A percentile compares a stretch with the other conserved stretches of the same genome.
phyloP scores from a whole-genome alignment of 2,113 vertebrate species.

The Malurus elegans region DNA sequence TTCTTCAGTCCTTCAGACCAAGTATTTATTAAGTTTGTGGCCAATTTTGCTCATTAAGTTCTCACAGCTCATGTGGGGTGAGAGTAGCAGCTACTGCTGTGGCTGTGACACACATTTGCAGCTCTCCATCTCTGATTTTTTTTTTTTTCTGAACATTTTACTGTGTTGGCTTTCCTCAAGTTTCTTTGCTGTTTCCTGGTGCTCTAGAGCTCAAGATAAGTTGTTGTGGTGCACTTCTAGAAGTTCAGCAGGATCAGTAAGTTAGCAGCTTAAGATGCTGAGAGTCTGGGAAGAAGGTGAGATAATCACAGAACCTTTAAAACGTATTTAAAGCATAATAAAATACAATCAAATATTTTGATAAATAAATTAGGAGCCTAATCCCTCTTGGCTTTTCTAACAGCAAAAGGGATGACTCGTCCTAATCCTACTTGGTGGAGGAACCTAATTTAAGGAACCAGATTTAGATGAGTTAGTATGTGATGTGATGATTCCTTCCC shows the following conservation, averaged over 20 bases:
- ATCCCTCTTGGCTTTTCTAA: background rate
- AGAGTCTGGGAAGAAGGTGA: background rate
- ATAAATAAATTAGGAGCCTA: background rate
- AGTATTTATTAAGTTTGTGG: background rate
- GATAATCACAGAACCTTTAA: background rate
- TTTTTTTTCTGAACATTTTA: background rate
- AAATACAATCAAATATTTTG: background rate
- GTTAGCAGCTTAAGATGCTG: background rate
- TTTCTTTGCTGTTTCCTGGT: background rate
- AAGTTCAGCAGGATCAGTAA: background rate
- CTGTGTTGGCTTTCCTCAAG: background rate
- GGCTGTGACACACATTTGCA: background rate
- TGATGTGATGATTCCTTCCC: slow-evolving; percentile 8
- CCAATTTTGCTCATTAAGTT: background rate
- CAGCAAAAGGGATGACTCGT: background rate
- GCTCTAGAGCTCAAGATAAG: background rate
- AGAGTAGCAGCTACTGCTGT: background rate
- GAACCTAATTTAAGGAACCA: slow-evolving; percentile 25
- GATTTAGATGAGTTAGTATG: slow-evolving; percentile 3
- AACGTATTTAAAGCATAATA: background rate
- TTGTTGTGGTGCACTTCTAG: background rate
- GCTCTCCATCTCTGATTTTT: background rate
- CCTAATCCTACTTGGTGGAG: background rate
- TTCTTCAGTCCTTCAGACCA: background rate
- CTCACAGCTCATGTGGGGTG: background rate